Conservation (phyloP, 2,113 vertebrate species). For the Paramisgurnus dabryanus region DNA sequence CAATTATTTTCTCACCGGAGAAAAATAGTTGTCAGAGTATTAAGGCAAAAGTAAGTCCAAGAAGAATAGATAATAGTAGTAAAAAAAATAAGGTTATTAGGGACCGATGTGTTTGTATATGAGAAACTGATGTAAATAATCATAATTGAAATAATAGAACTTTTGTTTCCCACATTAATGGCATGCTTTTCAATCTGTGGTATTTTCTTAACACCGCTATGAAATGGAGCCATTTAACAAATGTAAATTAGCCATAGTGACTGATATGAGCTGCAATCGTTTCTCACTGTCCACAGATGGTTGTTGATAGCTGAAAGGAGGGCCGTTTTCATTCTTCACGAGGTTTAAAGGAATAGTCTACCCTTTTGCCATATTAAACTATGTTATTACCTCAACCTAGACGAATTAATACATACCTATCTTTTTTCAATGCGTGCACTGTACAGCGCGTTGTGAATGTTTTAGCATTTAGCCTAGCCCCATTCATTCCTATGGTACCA, state of each 20-base stretch:
- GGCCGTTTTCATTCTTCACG: conserved; percentile 17
- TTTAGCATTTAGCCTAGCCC: too few species aligned
- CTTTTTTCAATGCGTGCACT: too few species aligned
- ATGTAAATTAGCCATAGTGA: conserved; percentile 52
- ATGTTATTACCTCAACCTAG: too few species aligned
- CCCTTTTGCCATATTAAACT: too few species aligned
- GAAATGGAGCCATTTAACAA: conserved; percentile 72
- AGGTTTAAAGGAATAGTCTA: conserved; percentile 51
- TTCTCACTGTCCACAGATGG: conserved; percentile 69
- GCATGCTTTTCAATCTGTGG: conserved; percentile 73
- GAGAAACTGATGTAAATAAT: conserved; percentile 71
- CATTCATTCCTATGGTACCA: too few species aligned
- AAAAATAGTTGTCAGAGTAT: conserved; percentile 68
- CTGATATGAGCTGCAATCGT: conserved; percentile 63
- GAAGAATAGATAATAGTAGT: conserved; percentile 46
- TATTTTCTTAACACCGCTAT: conserved; percentile 12
- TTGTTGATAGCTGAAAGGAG: conserved; percentile 60
- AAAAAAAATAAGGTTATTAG: conserved; percentile 54
- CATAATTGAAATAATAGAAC: conserved; percentile 36
- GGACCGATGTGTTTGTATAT: conserved; percentile 72
- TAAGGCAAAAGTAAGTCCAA: conserved; percentile 73
- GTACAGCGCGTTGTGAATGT: too few species aligned
- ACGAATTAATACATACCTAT: too few species aligned
- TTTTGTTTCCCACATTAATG: conserved; percentile 68
- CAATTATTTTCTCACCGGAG: conserved; percentile 85